phyloP scores from a whole-genome alignment of 2,888 invertebrate genomes.

The Sphaerophoria taeniata region DNA sequence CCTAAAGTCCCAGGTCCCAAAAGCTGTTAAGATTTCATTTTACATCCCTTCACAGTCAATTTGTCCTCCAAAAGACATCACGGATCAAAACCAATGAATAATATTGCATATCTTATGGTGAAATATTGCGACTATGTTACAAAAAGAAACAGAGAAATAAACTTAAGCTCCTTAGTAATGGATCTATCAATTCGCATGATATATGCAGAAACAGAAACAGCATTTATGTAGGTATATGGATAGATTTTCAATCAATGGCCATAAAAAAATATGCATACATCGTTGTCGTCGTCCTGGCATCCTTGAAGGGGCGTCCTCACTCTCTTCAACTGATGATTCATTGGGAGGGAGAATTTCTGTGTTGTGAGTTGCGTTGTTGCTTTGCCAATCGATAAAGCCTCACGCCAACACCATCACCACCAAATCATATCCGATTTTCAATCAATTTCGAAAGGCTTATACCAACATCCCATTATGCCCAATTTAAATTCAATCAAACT shows the following conservation, averaged over 20 bases:
- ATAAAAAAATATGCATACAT: conserved; percentile 53
- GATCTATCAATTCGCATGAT: conserved; percentile 24
- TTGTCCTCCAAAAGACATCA: conserved; percentile 8
- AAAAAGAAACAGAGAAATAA: background rate
- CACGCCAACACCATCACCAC: too few relatives aligned
- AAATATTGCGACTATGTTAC: too few relatives aligned
- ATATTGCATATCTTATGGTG: conserved; percentile 11
- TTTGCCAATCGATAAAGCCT: conserved; percentile 73
- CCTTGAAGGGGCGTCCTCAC: too few relatives aligned
- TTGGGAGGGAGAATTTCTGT: conserved; percentile 3
- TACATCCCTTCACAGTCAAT: conserved; percentile 23
- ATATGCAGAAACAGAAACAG: background rate
- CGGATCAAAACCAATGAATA: conserved; percentile 40
- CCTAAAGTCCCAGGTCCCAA: too few relatives aligned
- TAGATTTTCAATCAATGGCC: too few relatives aligned
- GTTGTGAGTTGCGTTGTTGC: too few relatives aligned
- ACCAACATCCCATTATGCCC: conserved; percentile 74
- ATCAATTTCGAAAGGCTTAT: too few relatives aligned
- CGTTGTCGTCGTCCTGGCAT: conserved; percentile 8
- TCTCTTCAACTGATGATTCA: conserved; percentile 8
- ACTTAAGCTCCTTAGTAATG: conserved; percentile 23
- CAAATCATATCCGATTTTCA: too few relatives aligned
- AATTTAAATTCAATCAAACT: conserved; percentile 75
- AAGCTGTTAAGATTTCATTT: conserved; percentile 2
- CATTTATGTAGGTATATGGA: conserved; percentile 8